These are phyloP conservation scores for Trichogramma evanescens DNA, from an alignment of 2,888 invertebrate species.

Conservation along the genomic window DNA sequence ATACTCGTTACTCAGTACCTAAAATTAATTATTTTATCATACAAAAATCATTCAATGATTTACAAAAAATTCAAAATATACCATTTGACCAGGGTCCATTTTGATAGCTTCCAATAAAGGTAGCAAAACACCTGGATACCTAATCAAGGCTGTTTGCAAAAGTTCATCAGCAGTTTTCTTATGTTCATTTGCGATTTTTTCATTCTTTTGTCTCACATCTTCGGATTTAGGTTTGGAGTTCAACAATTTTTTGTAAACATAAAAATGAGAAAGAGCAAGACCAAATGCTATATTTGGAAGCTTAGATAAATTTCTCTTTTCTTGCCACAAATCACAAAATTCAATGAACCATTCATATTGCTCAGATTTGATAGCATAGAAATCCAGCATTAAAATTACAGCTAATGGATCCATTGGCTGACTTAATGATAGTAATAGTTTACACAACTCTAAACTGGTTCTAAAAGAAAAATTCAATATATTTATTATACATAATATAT, in stretches of 20 bases:
- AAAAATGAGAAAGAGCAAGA: conserved; percentile 66
- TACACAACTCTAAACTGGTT: conserved; percentile 82
- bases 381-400: conserved; percentile 71
- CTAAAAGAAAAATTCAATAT: conserved; percentile 40
- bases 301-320: conserved; percentile 63
- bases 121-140: conserved; percentile 73
- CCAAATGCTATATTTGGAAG: conserved; percentile 86
- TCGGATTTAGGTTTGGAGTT: no score
- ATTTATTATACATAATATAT: not conserved
- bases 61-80: conserved; percentile 25
- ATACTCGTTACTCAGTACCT: conserved; percentile 38
- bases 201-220: no score
- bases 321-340: conserved; percentile 56
- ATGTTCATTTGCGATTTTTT: no score
- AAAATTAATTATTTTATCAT: conserved; percentile 4
- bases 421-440: conserved; percentile 71
- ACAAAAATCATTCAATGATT: conserved; percentile 13
- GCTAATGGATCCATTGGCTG: conserved; percentile 71
- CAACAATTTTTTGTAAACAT: conserved; percentile 46
- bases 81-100: conserved; percentile 61
- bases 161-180: conserved; percentile 52
- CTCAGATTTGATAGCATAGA: conserved; percentile 69
- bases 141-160: conserved; percentile 69
- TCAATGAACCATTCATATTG: conserved; percentile 67
- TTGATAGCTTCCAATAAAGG: conserved; percentile 70